Evolutionary conservation across 2,797 vertebrate species (phyloP).

Genomic region (Pagetopsis macropterus): DNA sequence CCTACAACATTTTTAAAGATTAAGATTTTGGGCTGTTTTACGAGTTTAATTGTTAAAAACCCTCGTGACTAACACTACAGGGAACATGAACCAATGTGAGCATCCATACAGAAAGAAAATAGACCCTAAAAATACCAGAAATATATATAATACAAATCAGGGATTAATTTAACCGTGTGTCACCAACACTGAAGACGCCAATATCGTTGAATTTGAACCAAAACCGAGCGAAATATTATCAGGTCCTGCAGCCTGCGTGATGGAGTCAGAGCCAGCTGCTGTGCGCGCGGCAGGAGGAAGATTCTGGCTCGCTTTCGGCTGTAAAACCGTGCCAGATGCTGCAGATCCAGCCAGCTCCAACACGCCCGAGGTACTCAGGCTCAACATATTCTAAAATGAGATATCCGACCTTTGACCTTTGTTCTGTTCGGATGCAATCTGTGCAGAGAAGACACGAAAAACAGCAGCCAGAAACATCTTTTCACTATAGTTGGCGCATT

Average conservation of each 20-base stretch:
- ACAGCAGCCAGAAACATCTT: neutral
- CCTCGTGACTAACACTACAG: neutral
- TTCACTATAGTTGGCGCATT: neutral
- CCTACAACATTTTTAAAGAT: neutral
- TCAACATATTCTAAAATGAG: conserved; percentile 54
- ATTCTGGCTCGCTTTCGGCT: conserved; percentile 45
- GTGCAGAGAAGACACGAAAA: neutral
- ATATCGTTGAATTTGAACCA: conserved; percentile 29
- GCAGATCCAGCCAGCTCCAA: conserved; percentile 42
- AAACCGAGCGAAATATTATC: conserved; percentile 44
- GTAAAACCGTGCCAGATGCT: conserved; percentile 58
- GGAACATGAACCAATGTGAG: neutral
- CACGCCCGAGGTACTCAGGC: conserved; percentile 41
- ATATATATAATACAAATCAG: conserved; percentile 12
- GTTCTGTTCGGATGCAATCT: conserved; percentile 21
- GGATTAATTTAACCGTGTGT: neutral
- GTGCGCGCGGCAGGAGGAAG: conserved; percentile 48
- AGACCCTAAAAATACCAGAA: conserved; percentile 12
- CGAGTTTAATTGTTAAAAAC: neutral
- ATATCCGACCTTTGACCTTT: conserved; percentile 48
- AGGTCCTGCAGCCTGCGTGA: conserved; percentile 47
- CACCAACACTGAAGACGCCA: conserved; percentile 15
- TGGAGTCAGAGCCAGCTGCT: conserved; percentile 62
- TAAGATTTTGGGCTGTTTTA: neutral
- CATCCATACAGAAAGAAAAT: neutral